phyloP scores from a whole-genome alignment of 2,797 vertebrate species.

The Lates japonicus region DNA sequence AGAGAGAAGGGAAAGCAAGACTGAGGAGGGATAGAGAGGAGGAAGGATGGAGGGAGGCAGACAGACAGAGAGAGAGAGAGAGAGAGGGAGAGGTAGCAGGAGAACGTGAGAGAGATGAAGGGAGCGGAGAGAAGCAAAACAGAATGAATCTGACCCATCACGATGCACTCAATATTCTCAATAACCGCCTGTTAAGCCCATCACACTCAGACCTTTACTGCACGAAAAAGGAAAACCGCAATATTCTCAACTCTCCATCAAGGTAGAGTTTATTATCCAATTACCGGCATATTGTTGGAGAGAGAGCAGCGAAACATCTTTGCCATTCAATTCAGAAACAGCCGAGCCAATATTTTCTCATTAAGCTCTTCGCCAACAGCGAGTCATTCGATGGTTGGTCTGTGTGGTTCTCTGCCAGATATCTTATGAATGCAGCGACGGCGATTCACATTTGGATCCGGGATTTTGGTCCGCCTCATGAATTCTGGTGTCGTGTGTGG shows the following conservation, averaged over 20 bases:
- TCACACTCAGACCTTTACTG: slow-evolving; percentile 64
- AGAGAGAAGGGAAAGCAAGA: slow-evolving; percentile 21
- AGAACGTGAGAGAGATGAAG: slow-evolving; percentile 32
- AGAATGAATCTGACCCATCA: slow-evolving; percentile 55
- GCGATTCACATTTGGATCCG: background rate
- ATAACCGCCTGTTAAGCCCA: slow-evolving; percentile 60
- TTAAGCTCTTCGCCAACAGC: slow-evolving; percentile 50
- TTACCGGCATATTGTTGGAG: slow-evolving; percentile 50
- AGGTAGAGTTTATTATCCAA: slow-evolving; percentile 74
- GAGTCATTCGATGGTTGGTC: background rate
- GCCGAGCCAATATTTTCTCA: slow-evolving; percentile 64
- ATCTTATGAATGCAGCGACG: background rate
- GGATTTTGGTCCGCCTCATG: background rate
- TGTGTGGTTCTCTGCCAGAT: slow-evolving; percentile 37
- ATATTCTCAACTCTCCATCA: slow-evolving; percentile 62
- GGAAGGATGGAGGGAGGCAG: slow-evolving; percentile 17
- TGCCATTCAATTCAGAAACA: slow-evolving; percentile 58
- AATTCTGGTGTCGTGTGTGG: background rate
- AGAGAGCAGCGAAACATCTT: slow-evolving; percentile 50
- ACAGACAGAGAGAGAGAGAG: slow-evolving; percentile 1
- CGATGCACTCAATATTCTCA: slow-evolving; percentile 62
- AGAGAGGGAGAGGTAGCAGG: slow-evolving; percentile 2
- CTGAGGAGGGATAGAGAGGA: slow-evolving; percentile 2
- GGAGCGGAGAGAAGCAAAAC: slow-evolving; percentile 40
- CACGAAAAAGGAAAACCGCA: slow-evolving; percentile 42